Conservation (phyloP, 2,113 vertebrate genomes). For the Esox niger region DNA sequence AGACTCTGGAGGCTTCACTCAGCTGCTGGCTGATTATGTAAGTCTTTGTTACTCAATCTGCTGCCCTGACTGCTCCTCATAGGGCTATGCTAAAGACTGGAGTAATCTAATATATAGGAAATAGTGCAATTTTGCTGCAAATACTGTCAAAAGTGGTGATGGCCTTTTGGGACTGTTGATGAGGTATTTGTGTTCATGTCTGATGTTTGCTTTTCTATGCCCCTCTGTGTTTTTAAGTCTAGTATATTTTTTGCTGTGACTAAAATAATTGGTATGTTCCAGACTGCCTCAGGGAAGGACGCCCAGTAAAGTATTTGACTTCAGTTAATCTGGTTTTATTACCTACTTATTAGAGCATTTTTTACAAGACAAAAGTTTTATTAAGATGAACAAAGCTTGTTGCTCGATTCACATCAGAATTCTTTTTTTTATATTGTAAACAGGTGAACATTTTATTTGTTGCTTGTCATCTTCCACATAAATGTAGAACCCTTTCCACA, state of each 20-base stretch:
- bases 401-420: no score
- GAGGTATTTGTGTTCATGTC: background rate
- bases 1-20: slow-evolving; percentile 7
- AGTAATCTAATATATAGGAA: no score
- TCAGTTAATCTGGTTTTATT: no score
- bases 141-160: background rate
- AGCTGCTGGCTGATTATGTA: slow-evolving; percentile 40
- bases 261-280: slow-evolving; percentile 1
- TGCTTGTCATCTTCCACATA: no score
- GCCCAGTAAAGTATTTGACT: background rate
- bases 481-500: no score
- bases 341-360: no score
- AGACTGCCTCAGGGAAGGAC: background rate
- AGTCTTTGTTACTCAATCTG: slow-evolving; percentile 29
- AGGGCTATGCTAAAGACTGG: background rate
- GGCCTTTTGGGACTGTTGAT: background rate
- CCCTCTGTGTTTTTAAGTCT: background rate
- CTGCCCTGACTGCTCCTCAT: background rate
- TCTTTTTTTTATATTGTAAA: no score
- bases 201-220: background rate
- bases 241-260: background rate
- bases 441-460: no score
- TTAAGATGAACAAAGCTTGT: no score
- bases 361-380: no score
- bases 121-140: background rate